These are phyloP conservation scores for Caenorhabditis sp. DNA, from an alignment of 2,888 invertebrate genomes.

Conservation along the genomic window DNA sequence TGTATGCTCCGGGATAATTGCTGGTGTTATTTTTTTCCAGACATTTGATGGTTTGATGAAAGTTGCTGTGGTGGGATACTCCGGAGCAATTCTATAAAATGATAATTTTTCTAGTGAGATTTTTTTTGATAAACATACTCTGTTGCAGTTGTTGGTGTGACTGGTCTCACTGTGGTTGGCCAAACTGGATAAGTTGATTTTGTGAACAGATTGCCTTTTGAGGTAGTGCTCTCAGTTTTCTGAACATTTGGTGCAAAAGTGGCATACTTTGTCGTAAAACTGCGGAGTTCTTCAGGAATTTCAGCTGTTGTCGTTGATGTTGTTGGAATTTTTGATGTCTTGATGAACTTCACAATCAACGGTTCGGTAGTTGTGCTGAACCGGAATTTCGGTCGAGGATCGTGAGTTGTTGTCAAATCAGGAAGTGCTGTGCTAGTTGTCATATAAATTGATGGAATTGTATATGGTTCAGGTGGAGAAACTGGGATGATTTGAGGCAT, in stretches of 20 bases:
- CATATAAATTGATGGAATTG: slow-evolving; percentile 14
- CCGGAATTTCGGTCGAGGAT: slow-evolving; percentile 28
- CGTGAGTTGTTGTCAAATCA: slow-evolving; percentile 18
- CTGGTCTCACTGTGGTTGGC: slow-evolving; percentile 33
- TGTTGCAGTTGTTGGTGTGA: neutral
- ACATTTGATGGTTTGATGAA: slow-evolving; percentile 22
- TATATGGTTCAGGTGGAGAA: slow-evolving; percentile 11
- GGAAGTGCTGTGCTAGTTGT: slow-evolving; percentile 19
- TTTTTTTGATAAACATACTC: slow-evolving; percentile 3
- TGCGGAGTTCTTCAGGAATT: slow-evolving; percentile 4
- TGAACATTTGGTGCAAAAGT: neutral
- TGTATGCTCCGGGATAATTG: slow-evolving; percentile 29
- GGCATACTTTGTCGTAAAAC: neutral
- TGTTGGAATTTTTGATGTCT: slow-evolving; percentile 21
- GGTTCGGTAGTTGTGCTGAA: slow-evolving; percentile 42
- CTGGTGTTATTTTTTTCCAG: slow-evolving; percentile 37
- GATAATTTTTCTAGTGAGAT: too few relatives aligned
- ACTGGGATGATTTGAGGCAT: slow-evolving; percentile 15
- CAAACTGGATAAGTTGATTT: slow-evolving; percentile 36
- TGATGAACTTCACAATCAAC: slow-evolving; percentile 31
- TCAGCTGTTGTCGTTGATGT: slow-evolving; percentile 23
- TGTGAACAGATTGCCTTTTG: slow-evolving; percentile 22
- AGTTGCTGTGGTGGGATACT: slow-evolving; percentile 6
- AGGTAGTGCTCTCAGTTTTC: slow-evolving; percentile 11
- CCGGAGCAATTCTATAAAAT: slow-evolving; percentile 1